Base-by-base conservation (phyloP, 2,797 vertebrate genomes). In the Takifugu ocellatus region DNA sequence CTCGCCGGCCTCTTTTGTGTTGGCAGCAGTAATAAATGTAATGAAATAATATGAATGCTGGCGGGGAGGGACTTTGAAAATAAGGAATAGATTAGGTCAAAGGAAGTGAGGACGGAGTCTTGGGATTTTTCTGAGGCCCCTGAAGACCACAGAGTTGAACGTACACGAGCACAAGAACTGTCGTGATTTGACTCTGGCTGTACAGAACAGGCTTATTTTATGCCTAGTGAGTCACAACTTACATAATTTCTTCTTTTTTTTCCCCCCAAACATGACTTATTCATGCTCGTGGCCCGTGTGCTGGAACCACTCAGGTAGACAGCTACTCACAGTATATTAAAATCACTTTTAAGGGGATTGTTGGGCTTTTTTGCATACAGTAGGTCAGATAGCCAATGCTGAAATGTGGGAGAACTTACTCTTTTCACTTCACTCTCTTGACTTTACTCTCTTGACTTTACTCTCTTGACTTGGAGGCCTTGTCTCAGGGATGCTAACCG, bases 151-250 rank as follows among this genome's bases (percentile, higher is more conserved):
- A 59, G 62, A 48, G 62, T 55, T 69, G 46, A 77, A 66, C 39
- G 54, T 61, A 68, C 74, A 42, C 39, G 6, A 58, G 59, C 25
- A 61, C 42, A 52, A 67, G 49, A 24, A 47, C 27, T 6, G n/a
- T 75, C 25, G 21, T 68, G 65, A 73, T 84, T 79, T 75, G 45
- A 54, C 69, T 77, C 63, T 44, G 68, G 55, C 49, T 70, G 63
- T 29, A 15, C 51, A 70, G 56, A 57, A 77, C 58, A 36, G 60
- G 58, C 70, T 80, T 75, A 70, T 77, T 81, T 81, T 78, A 77
- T 77, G 61, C 75, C 63, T 55, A 65, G 75, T 90, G 87, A 89
- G 78, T 90, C 89, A 89, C 61, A 59, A 72, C 81, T 88, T 91
- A 83, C 68, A 87, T 92, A 85, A 91, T 90, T 85, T 72, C 69